Evolutionary conservation across 2,888 invertebrate genomes (phyloP).

Genomic region (Dyspetes luteomarginatus): DNA sequence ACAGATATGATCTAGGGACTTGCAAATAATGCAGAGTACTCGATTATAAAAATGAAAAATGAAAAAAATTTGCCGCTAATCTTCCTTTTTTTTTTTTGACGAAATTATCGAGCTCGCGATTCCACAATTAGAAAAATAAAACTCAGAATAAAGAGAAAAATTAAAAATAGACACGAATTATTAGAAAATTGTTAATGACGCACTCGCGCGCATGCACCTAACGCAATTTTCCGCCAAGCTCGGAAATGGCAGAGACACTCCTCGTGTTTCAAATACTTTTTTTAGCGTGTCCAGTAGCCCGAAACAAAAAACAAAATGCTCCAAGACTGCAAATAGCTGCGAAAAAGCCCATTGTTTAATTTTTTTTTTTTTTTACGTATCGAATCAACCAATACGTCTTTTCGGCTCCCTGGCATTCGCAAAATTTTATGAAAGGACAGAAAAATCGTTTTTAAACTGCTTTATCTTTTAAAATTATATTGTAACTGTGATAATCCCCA

Average conservation of each 20-base stretch:
- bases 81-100: background rate
- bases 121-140: conserved; percentile 7
- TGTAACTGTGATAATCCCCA: conserved; percentile 78
- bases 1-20: no score
- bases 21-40: no score
- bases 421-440: no score
- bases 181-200: conserved; percentile 17
- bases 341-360: no score
- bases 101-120: background rate
- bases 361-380: no score
- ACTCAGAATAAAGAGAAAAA: background rate
- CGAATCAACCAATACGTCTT: no score
- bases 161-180: background rate
- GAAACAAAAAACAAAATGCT: background rate
- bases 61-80: background rate
- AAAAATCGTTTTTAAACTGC: conserved; percentile 3
- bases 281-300: background rate
- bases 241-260: background rate
- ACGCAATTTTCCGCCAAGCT: background rate
- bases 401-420: no score
- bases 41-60: background rate
- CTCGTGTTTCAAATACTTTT: background rate
- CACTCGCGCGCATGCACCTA: background rate
- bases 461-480: conserved; percentile 65
- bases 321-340: no score